phyloP scores from a whole-genome alignment of 2,888 invertebrate genomes.

The Pachymerium ferrugineum region DNA sequence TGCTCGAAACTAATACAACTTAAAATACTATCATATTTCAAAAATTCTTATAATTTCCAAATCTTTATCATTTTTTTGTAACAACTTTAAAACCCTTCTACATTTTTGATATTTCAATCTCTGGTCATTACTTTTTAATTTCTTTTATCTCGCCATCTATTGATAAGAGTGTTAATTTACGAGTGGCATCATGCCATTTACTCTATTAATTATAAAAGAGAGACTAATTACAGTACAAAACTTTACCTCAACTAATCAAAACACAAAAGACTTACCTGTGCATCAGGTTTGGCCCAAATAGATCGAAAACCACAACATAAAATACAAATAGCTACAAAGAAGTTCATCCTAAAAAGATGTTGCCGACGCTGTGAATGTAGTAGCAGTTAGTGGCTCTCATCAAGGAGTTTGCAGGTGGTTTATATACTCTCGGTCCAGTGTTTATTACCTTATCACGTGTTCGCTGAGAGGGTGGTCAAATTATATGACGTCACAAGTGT shows the following conservation, averaged over 20 bases:
- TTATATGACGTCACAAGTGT: conserved; percentile 21
- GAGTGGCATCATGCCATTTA: too few relatives aligned
- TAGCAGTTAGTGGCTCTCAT: conserved; percentile 22
- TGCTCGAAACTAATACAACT: too few relatives aligned
- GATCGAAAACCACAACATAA: not conserved
- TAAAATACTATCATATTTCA: too few relatives aligned
- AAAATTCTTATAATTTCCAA: too few relatives aligned
- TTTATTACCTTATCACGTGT: conserved; percentile 1
- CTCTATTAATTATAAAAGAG: too few relatives aligned
- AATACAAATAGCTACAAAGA: not conserved
- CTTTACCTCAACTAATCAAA: not conserved
- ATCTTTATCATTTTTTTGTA: too few relatives aligned
- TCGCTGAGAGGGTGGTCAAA: not conserved
- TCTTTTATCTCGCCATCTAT: too few relatives aligned
- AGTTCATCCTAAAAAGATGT: not conserved
- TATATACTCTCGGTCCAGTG: conserved; percentile 16
- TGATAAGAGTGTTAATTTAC: too few relatives aligned
- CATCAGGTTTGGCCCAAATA: not conserved
- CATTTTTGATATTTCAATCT: too few relatives aligned
- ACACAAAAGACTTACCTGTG: not conserved
- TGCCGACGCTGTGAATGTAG: conserved; percentile 10
- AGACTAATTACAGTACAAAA: not conserved
- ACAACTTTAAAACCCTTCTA: too few relatives aligned
- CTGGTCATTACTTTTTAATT: too few relatives aligned
- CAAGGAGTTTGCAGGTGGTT: conserved; percentile 19